phyloP scores from a whole-genome alignment of 1,140 invertebrate genomes.

The Cyrtorhinus lividipennis region DNA sequence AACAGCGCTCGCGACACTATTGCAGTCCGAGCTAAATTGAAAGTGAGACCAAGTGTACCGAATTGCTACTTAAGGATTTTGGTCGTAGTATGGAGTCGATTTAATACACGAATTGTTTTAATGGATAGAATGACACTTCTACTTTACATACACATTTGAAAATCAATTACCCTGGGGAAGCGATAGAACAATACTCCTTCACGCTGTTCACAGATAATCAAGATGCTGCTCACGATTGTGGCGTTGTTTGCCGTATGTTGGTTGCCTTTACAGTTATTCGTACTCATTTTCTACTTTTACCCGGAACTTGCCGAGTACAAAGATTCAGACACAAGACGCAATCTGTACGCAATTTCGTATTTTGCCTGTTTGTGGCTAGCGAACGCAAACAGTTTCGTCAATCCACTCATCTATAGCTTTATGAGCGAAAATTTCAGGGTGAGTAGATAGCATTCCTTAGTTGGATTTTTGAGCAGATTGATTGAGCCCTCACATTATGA shows the following conservation, averaged over 20 bases:
- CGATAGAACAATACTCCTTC: too few species aligned
- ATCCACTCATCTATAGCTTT: constrained; percentile 47
- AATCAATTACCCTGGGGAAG: too few species aligned
- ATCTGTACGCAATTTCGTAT: constrained; percentile 31
- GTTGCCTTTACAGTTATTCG: constrained; percentile 38
- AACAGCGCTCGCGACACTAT: constrained; percentile 33
- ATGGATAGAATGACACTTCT: too few species aligned
- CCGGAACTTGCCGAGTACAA: constrained; percentile 27
- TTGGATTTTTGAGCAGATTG: too few species aligned
- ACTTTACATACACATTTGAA: too few species aligned
- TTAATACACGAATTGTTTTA: too few species aligned
- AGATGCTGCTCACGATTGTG: constrained; percentile 39
- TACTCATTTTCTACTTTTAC: constrained; percentile 31
- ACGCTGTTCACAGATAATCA: constrained; percentile 38
- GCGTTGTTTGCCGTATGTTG: constrained; percentile 38
- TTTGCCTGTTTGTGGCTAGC: constrained; percentile 38
- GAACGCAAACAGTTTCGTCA: constrained; percentile 43
- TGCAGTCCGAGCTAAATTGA: constrained; percentile 35
- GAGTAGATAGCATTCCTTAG: constrained; percentile 23
- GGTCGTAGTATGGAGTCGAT: too few species aligned
- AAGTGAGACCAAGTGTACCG: too few species aligned
- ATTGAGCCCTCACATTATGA: too few species aligned
- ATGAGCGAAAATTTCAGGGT: constrained; percentile 46
- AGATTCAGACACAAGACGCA: constrained; percentile 25
- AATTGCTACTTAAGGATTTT: neutral